A percentile compares a stretch with the other conserved stretches of the same genome.
Evolutionary conservation across 2,113 vertebrate genomes (phyloP).

Genomic region (Tragelaphus scriptus): DNA sequence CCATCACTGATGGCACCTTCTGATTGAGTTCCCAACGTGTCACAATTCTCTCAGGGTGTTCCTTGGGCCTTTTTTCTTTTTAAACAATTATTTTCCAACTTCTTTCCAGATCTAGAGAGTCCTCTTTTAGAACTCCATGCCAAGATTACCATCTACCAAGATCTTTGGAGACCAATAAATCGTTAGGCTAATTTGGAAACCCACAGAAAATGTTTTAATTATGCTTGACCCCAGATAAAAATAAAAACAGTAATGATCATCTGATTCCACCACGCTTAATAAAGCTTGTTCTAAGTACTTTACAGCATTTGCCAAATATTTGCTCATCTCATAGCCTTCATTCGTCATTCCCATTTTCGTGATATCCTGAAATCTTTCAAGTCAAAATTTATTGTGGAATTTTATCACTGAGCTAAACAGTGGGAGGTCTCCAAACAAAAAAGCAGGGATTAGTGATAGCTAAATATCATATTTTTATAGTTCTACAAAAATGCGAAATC

Average conservation of each 20-base stretch:
- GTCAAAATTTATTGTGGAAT: conserved; percentile 65
- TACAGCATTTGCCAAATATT: conserved; percentile 60
- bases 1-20: background rate
- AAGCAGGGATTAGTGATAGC: conserved; percentile 39
- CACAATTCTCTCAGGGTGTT: conserved; percentile 25
- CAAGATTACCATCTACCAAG: conserved; percentile 56
- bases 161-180: conserved; percentile 61
- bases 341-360: conserved; percentile 55
- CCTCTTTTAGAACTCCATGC: conserved; percentile 43
- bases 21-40: background rate
- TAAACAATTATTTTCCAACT: conserved; percentile 50
- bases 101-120: conserved; percentile 41
- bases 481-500: conserved; percentile 28
- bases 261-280: conserved; percentile 51
- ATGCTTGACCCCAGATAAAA: conserved; percentile 66
- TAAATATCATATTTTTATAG: conserved; percentile 27
- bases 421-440: conserved; percentile 53
- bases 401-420: conserved; percentile 58
- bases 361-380: conserved; percentile 67
- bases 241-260: conserved; percentile 58
- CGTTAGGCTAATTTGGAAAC: conserved; percentile 55
- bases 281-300: conserved; percentile 54
- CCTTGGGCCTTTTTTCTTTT: conserved; percentile 48
- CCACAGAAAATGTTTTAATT: conserved; percentile 64
- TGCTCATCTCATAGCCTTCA: conserved; percentile 49